Evolutionary conservation across 2,797 vertebrate genomes (phyloP), one percentile per base, ranked within the genome.

Genomic region (Phylloscopus collybita): DNA sequence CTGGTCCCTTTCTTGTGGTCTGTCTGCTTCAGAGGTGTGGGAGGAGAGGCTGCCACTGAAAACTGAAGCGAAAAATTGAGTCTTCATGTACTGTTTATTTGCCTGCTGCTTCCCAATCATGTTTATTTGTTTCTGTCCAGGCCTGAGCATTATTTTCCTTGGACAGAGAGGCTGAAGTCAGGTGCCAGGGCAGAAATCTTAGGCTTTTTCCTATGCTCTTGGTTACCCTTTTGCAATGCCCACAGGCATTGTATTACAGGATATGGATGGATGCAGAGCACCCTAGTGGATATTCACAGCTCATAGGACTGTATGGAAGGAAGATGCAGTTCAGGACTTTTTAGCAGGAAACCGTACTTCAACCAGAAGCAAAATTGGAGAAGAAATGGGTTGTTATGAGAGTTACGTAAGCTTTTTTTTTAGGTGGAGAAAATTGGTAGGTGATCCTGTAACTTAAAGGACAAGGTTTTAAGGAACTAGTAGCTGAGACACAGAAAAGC

Each of bases 171-270:
- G 16, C 27, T 67, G 32, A 75, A 74, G 30, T 54, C 29, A 57
- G 34, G 29, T 30, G 16, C 38, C 16, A 45, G 20, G 18, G 29
- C 25, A 76, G 73, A 88, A 90, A 12, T 51, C 6, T 17, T 40
- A 36, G 34, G 17, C 12, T 27, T 80, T 60, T 67, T 50, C 13
- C 14, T 72, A 26, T 79, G 18, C 13, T 71, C 3, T 44, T 4
- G 1, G 19, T 5, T 9, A 40, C 8, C 5, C 10, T 62, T 49
- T 32, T 73, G 22, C 29, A 32, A 13, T 47, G n/a, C 30, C 38
- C 13, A 21, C 45, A n/a, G n/a, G n/a, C n/a, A n/a, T n/a, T 16
- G 5, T 16, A 11, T 42, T 16, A 21, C 14, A 56, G 14, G 0
- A 0, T 42, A 9, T 49, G 40, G 30, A 47, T 5, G 13, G 29